Evolutionary conservation across 2,888 invertebrate genomes (phyloP).

Genomic region (Apocheima hispidaria): DNA sequence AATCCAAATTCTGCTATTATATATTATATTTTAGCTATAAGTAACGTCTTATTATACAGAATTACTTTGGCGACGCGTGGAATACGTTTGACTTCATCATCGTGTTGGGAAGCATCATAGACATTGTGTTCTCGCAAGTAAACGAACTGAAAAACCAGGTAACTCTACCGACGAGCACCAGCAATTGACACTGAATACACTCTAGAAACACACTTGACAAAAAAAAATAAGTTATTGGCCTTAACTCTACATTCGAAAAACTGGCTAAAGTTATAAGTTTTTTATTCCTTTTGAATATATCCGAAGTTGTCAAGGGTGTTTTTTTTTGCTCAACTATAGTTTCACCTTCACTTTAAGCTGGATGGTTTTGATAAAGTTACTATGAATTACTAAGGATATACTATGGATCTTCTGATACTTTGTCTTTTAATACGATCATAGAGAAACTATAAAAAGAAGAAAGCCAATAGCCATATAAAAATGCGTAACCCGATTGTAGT

Average conservation of each 20-base stretch:
- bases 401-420: neutral
- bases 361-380: conserved; percentile 36
- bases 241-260: neutral
- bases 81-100: conserved; percentile 99
- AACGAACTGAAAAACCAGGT: conserved; percentile 92
- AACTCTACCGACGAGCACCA: conserved; percentile 49
- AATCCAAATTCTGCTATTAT: neutral
- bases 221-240: neutral
- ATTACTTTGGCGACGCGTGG: conserved; percentile 99
- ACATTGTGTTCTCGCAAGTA: conserved; percentile 98
- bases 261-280: neutral
- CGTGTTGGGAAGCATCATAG: conserved; percentile 98
- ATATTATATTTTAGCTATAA: neutral
- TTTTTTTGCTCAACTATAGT: conserved; percentile 8
- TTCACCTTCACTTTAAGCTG: conserved; percentile 43
- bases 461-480: no score
- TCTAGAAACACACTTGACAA: conserved; percentile 9
- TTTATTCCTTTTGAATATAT: neutral
- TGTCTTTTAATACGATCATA: neutral
- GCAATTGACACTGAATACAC: conserved; percentile 38
- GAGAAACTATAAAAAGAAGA: no score
- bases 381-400: no score
- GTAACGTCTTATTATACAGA: conserved; percentile 83
- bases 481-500: no score
- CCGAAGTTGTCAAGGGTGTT: neutral